Conservation (phyloP, 2,888 invertebrate genomes). For the Drosophila nigricruria region DNA sequence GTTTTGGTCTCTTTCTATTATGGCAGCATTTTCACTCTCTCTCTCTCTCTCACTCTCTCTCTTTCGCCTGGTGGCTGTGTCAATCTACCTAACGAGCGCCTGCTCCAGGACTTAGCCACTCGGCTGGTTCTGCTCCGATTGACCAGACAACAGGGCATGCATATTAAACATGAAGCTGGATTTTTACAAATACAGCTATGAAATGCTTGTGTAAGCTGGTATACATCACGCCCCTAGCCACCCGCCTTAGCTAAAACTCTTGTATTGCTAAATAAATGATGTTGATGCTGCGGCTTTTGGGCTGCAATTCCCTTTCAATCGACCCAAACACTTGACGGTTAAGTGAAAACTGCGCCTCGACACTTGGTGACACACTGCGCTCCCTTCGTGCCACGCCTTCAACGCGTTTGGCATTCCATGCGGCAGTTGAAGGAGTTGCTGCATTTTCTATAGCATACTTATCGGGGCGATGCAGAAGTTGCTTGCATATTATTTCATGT, state of each 20-base stretch:
- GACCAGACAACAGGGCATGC: conserved; percentile 74
- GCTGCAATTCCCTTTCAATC: conserved; percentile 65
- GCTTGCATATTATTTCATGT: neutral
- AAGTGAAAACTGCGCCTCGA: conserved; percentile 54
- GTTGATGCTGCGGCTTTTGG: conserved; percentile 65
- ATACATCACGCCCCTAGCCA: neutral
- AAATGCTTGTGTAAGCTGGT: conserved; percentile 27
- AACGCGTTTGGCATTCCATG: conserved; percentile 30
- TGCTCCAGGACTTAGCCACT: conserved; percentile 45
- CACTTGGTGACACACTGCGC: conserved; percentile 17
- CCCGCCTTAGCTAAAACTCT: neutral
- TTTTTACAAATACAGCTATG: conserved; percentile 32
- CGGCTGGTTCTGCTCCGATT: conserved; percentile 72
- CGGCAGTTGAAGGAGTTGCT: conserved; percentile 61
- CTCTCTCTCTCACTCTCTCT: neutral
- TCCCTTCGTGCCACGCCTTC: neutral
- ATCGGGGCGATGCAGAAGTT: conserved; percentile 12
- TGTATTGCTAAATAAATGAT: conserved; percentile 68
- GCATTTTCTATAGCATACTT: conserved; percentile 54
- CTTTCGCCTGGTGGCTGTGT: conserved; percentile 2
- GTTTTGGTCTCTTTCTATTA: conserved; percentile 10
- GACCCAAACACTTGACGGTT: conserved; percentile 50
- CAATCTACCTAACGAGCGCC: conserved; percentile 61
- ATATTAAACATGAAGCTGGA: conserved; percentile 63
- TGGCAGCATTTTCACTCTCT: neutral